A percentile compares a stretch with the other conserved stretches of the same genome.
Evolutionary conservation across 2,888 invertebrate genomes (phyloP).

Genomic region (Dyspetes luteomarginatus): DNA sequence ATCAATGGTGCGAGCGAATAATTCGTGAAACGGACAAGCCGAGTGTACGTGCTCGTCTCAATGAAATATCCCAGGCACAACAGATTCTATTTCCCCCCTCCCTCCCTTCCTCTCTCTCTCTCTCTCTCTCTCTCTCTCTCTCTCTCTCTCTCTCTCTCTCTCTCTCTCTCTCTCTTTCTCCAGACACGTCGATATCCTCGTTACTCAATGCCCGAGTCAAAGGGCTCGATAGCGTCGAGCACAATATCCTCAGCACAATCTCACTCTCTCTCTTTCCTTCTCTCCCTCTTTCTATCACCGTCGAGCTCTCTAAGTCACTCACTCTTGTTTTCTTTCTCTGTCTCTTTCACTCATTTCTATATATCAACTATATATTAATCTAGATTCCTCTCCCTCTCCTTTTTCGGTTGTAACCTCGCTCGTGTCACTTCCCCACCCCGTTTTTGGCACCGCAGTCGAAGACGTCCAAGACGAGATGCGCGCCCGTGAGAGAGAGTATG

Average conservation of each 20-base stretch:
- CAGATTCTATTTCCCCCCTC: slow-evolving; percentile 32
- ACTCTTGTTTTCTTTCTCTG: slow-evolving; percentile 12
- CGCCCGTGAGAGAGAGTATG: not conserved
- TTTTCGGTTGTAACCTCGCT: slow-evolving; percentile 4
- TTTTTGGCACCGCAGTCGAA: not conserved
- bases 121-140: slow-evolving; percentile 16
- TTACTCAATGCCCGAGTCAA: slow-evolving; percentile 59
- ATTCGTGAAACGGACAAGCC: slow-evolving; percentile 49
- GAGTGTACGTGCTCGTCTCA: slow-evolving; percentile 54
- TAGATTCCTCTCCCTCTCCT: slow-evolving; percentile 5
- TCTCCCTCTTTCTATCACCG: not conserved
- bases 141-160: slow-evolving; percentile 26
- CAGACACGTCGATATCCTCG: slow-evolving; percentile 57
- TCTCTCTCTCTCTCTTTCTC: slow-evolving; percentile 22
- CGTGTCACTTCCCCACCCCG: slow-evolving; percentile 22
- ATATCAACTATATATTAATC: not conserved
- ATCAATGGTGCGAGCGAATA: slow-evolving; percentile 43
- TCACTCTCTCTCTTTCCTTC: not conserved
- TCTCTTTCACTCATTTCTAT: not conserved
- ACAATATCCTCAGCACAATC: slow-evolving; percentile 26
- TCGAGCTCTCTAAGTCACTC: slow-evolving; percentile 13
- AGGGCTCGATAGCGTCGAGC: slow-evolving; percentile 44
- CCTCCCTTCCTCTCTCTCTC: slow-evolving; percentile 25
- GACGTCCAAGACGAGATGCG: not conserved
- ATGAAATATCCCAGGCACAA: slow-evolving; percentile 42